Base-by-base conservation (phyloP, 2,113 vertebrate genomes). In the Picathartes gymnocephalus region DNA sequence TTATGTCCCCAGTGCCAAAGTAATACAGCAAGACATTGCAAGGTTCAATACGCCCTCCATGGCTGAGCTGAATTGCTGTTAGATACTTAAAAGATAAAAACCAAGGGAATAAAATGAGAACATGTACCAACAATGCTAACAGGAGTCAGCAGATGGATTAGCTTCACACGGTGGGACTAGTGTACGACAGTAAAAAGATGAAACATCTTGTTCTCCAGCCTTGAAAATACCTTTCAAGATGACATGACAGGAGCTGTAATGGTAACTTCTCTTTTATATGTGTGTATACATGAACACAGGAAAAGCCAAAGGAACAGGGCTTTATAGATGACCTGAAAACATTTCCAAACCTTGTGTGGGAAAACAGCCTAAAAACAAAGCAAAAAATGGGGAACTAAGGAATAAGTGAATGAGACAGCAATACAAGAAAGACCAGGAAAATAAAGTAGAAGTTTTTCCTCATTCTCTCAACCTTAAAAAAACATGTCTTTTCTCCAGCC, bases 211-310 rank as follows among this genome's bases (percentile, higher is more conserved):
- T 69, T 82, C 73, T 87, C 62, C 45, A 89, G 78, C 66, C 84
- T 73, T 85, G 37, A 90, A 94, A 96, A 85, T 58, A 77, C 15
- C 48, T 96, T 88, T 89, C 40, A 57, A 91, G 66, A 82, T n/a
- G n/a, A 76, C 31, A 91, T 30, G 50, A 69, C 61, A 82, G 62
- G 27, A 91, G 61, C 44, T 25, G 6, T 51, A 83, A 71, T 2
- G 17, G 24, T 56, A 88, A 60, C 21, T 42, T 47, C 45, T 47
- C 27, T 77, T 81, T 57, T 68, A 25, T 54, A 23, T 44, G 10
- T 60, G 39, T 62, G 27, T 62, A n/a, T 40, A 44, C 45, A 60
- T 15, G 31, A 31, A 69, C 22, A 66, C 3, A 50, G 31, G 24
- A 83, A 88, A 86, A 51, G 20, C 17, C 64, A 88, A 86, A 88